Conservation (phyloP, 37 sponge, comb jelly and placozoan species). For the Hexactinellida sp. region DNA sequence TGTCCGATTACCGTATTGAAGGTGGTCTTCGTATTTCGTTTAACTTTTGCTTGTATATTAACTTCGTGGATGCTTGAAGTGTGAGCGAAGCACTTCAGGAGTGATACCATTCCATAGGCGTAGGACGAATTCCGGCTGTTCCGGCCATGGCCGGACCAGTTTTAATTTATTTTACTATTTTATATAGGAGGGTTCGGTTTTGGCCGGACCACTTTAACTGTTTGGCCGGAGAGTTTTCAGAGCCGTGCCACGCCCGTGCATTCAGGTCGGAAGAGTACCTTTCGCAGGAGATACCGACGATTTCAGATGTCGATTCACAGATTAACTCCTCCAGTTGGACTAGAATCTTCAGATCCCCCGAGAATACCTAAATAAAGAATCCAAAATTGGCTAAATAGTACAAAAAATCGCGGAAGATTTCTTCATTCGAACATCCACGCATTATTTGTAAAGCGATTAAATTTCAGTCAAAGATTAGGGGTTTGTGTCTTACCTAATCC, state of each 20-base stretch:
- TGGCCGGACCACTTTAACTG: too few species aligned
- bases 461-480: neutral
- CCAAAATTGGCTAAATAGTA: too few species aligned
- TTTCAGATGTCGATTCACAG: neutral
- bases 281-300: neutral
- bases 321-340: neutral
- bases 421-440: neutral
- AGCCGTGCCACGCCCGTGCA: too few species aligned
- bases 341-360: too few species aligned
- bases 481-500: neutral
- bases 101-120: too few species aligned
- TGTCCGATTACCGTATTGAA: too few species aligned
- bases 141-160: too few species aligned
- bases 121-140: too few species aligned
- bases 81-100: neutral
- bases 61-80: neutral
- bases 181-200: too few species aligned
- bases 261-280: neutral
- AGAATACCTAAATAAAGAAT: too few species aligned
- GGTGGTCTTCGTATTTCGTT: neutral
- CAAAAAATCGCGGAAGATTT: constrained; percentile 3
- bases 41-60: neutral
- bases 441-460: constrained; percentile 1
- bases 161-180: too few species aligned
- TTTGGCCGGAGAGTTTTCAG: too few species aligned